A percentile compares a stretch with the other conserved stretches of the same genome.
Conservation (phyloP, 2,888 invertebrate species). For the Microplitis manilae region DNA sequence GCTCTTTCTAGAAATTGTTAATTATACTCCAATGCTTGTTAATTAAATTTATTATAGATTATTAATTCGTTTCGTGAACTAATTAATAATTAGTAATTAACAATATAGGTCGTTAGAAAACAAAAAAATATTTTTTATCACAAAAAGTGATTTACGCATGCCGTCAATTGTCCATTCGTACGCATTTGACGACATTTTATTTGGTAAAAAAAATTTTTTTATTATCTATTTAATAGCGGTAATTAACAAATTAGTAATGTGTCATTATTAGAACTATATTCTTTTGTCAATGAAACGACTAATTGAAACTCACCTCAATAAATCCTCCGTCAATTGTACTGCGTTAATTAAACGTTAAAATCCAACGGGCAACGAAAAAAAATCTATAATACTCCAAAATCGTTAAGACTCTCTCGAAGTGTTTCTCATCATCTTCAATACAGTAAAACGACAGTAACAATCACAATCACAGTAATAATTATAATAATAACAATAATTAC, state of each 20-base stretch:
- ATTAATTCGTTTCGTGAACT: no score
- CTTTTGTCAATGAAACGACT: background rate
- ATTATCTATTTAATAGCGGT: background rate
- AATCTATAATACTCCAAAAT: conserved; percentile 31
- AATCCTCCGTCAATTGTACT: conserved; percentile 20
- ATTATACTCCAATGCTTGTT: no score
- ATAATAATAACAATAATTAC: background rate
- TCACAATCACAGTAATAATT: conserved; percentile 47
- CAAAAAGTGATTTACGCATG: background rate
- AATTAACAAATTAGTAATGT: background rate
- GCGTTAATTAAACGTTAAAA: background rate
- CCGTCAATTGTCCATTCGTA: background rate
- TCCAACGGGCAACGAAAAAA: conserved; percentile 10
- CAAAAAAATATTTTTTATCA: no score
- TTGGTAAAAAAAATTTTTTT: background rate
- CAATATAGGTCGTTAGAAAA: no score
- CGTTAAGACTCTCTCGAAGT: conserved; percentile 63
- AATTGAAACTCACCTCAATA: background rate
- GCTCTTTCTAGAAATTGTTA: no score
- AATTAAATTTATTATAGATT: no score
- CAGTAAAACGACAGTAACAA: conserved; percentile 51
- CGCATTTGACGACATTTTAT: background rate
- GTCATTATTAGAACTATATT: background rate
- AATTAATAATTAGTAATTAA: no score
- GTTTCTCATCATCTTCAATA: conserved; percentile 60